These are phyloP conservation scores for Ascaphus truei DNA, from an alignment of 2,113 vertebrate genomes.

Conservation along the genomic window DNA sequence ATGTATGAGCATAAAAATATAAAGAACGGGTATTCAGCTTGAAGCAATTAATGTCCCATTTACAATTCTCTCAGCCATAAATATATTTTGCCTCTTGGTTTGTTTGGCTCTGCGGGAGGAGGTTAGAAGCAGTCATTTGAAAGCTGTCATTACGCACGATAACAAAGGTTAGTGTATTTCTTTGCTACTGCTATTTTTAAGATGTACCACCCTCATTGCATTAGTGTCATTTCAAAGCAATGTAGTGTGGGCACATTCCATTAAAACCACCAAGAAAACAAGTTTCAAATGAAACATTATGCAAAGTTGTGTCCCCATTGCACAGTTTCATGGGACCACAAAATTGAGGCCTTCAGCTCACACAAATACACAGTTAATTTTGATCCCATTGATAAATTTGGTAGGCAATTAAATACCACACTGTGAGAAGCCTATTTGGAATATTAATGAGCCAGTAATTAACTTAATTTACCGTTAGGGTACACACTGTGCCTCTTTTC, in stretches of 20 bases:
- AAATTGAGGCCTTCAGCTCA: background rate
- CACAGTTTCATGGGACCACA: background rate
- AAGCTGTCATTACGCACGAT: slow-evolving; percentile 18
- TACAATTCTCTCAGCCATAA: background rate
- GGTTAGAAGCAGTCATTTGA: background rate
- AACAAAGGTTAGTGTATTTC: slow-evolving; percentile 21
- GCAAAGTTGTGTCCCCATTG: background rate
- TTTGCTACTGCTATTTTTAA: slow-evolving; percentile 10
- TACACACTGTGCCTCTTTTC: background rate
- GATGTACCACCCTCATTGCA: background rate
- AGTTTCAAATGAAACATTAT: background rate
- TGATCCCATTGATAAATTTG: background rate
- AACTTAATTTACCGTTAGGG: background rate
- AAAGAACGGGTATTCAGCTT: background rate
- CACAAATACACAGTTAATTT: background rate
- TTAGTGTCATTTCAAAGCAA: background rate
- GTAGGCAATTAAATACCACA: background rate
- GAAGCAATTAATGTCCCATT: slow-evolving; percentile 4
- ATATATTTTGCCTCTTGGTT: background rate
- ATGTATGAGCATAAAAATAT: background rate
- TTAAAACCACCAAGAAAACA: background rate
- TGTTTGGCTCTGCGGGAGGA: slow-evolving; percentile 2
- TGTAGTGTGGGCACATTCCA: slow-evolving; percentile 6
- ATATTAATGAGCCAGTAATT: background rate
- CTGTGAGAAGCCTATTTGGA: background rate